Conservation (phyloP, 2,797 vertebrate species). For the Gymnothorax reevesii region DNA sequence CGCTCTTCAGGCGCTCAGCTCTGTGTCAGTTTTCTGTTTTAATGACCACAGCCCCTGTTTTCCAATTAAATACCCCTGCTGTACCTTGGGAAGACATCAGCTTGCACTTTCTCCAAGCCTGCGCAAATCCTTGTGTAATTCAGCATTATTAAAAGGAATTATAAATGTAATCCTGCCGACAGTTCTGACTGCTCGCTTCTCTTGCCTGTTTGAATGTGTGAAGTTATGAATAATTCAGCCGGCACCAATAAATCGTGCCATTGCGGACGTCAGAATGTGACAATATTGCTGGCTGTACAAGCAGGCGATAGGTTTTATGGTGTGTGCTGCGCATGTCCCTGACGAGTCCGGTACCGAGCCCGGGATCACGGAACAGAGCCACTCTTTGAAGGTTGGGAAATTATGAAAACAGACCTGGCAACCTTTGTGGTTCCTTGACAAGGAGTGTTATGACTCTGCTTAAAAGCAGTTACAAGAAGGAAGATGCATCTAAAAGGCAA, state of each 20-base stretch:
- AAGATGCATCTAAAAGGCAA: too few species aligned
- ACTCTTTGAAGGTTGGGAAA: background rate
- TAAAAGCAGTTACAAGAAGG: too few species aligned
- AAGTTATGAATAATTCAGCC: constrained; percentile 65
- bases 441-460: background rate
- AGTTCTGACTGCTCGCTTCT: constrained; percentile 48
- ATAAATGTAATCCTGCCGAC: constrained; percentile 43
- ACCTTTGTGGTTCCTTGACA: background rate
- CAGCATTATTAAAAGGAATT: constrained; percentile 48
- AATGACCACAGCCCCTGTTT: background rate
- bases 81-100: background rate
- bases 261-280: constrained; percentile 57
- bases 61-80: background rate
- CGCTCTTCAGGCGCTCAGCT: background rate
- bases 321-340: background rate
- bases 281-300: constrained; percentile 49
- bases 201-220: constrained; percentile 60
- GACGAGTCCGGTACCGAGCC: background rate
- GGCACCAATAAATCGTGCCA: constrained; percentile 42
- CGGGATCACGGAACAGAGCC: background rate
- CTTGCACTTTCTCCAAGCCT: background rate
- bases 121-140: constrained; percentile 43
- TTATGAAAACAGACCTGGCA: background rate
- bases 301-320: background rate
- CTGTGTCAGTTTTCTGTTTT: background rate